These are phyloP conservation scores for Habroteleia sp. DNA, from an alignment of 2,888 invertebrate genomes.

Conservation along the genomic window DNA sequence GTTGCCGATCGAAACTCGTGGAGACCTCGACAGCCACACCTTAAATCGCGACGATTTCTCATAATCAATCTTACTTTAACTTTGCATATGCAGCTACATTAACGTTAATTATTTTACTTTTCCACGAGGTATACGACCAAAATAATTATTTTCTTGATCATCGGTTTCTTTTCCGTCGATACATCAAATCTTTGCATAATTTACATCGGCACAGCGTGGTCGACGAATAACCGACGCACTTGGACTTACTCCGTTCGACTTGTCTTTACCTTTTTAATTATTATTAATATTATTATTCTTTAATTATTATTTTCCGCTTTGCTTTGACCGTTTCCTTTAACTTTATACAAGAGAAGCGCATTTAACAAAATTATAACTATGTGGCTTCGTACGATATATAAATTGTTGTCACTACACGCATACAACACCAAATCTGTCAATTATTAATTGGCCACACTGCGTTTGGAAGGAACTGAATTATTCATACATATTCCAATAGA, in stretches of 20 bases:
- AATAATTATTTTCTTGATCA: slow-evolving; percentile 60
- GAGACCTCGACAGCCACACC: slow-evolving; percentile 61
- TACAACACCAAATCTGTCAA: slow-evolving; percentile 61
- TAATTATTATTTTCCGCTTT: slow-evolving; percentile 26
- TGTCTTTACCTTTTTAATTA: slow-evolving; percentile 5
- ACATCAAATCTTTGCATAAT: slow-evolving; percentile 60
- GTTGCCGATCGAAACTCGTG: slow-evolving; percentile 62
- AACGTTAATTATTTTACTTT: slow-evolving; percentile 51
- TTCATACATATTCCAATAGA: slow-evolving; percentile 53
- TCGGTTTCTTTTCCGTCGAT: slow-evolving; percentile 41
- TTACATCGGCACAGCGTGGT: slow-evolving; percentile 62
- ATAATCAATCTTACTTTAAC: slow-evolving; percentile 42
- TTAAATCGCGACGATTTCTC: slow-evolving; percentile 57
- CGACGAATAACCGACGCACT: slow-evolving; percentile 62
- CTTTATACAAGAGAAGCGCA: slow-evolving; percentile 64
- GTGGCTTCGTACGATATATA: slow-evolving; percentile 60
- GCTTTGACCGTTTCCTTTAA: slow-evolving; percentile 33
- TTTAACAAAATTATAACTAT: slow-evolving; percentile 63
- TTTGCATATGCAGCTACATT: slow-evolving; percentile 60
- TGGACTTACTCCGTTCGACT: slow-evolving; percentile 41
- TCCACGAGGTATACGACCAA: slow-evolving; percentile 58
- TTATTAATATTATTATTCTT: slow-evolving; percentile 12
- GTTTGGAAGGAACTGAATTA: slow-evolving; percentile 61
- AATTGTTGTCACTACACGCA: slow-evolving; percentile 47
- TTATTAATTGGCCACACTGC: slow-evolving; percentile 64